Conservation (phyloP, 2,113 vertebrate genomes). For the Paracanthobrama guichenoti region DNA sequence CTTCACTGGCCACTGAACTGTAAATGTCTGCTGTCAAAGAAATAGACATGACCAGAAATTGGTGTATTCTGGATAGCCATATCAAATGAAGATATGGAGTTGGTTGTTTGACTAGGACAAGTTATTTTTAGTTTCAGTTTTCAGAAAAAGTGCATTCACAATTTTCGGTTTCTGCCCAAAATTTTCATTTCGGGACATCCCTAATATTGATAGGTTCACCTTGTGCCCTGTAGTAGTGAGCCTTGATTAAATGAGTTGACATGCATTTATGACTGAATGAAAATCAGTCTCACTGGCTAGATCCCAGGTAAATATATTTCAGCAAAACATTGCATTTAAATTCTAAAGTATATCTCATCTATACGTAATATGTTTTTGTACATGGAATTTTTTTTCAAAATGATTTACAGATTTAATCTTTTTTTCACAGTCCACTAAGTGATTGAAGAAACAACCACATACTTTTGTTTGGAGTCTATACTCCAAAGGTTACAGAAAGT, state of each 20-base stretch:
- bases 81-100: not conserved
- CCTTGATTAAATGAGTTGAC: not conserved
- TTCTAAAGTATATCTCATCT: no score
- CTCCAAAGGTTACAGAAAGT: not conserved
- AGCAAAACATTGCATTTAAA: no score
- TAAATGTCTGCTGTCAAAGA: slow-evolving; percentile 66
- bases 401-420: no score
- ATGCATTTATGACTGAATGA: not conserved
- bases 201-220: no score
- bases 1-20: slow-evolving; percentile 69
- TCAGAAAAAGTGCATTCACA: no score
- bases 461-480: not conserved
- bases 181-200: no score
- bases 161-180: no score
- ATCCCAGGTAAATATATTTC: no score
- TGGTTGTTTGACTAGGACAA: not conserved
- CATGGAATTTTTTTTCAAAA: no score
- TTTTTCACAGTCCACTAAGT: not conserved
- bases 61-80: not conserved
- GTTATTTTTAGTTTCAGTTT: no score
- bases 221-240: not conserved
- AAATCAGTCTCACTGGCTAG: not conserved
- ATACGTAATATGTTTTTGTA: no score
- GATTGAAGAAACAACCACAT: not conserved
- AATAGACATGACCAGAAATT: slow-evolving; percentile 61